A percentile compares a stretch with the other conserved stretches of the same genome.
These are phyloP conservation scores for Parelbella ahira DNA, from an alignment of 2,888 invertebrate species.

Conservation along the genomic window DNA sequence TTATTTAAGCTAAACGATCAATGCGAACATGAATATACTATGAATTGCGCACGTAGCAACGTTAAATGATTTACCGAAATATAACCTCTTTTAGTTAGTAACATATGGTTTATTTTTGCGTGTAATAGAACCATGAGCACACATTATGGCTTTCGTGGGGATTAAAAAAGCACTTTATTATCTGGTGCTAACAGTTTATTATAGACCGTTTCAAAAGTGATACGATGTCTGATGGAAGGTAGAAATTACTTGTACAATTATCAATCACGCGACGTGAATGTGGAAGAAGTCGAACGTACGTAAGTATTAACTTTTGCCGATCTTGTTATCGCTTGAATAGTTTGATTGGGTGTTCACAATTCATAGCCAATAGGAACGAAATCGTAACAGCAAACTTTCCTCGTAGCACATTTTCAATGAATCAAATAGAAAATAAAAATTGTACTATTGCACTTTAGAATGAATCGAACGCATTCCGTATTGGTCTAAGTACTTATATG, in stretches of 20 bases:
- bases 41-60: slow-evolving; percentile 4
- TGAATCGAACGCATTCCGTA: too few species aligned
- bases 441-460: too few species aligned
- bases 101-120: slow-evolving; percentile 3
- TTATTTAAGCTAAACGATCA: too few species aligned
- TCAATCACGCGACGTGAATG: slow-evolving; percentile 14
- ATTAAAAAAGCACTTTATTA: slow-evolving; percentile 14
- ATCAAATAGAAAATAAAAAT: too few species aligned
- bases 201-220: slow-evolving; percentile 10
- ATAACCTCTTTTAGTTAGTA: neutral
- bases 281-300: neutral
- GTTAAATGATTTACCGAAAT: slow-evolving; percentile 2
- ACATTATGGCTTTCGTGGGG: slow-evolving; percentile 8
- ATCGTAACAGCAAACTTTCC: too few species aligned
- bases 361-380: too few species aligned
- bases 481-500: too few species aligned
- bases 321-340: neutral
- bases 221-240: slow-evolving; percentile 4
- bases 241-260: slow-evolving; percentile 13
- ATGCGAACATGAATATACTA: too few species aligned
- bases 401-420: too few species aligned
- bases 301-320: slow-evolving; percentile 3
- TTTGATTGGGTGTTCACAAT: too few species aligned
- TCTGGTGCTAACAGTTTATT: slow-evolving; percentile 6
- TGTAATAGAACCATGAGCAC: neutral